Base-by-base conservation (phyloP, 2,888 invertebrate genomes). In the Cataglyphis cursor region DNA sequence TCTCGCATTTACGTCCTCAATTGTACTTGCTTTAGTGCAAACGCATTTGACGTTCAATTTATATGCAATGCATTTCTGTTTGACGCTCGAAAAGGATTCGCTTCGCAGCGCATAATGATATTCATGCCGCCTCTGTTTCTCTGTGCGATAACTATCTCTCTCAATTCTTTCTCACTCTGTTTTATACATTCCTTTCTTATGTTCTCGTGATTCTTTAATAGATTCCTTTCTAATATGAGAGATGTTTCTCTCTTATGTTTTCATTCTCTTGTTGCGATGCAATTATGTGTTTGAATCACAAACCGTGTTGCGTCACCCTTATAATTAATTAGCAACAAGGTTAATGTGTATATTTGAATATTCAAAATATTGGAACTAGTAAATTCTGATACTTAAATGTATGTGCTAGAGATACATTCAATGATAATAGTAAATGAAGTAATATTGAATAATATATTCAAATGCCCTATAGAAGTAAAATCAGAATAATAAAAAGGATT, bases 41-140 rank as follows among this genome's bases (percentile, higher is more conserved):
- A 80, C 76, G 41, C 41, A 68, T 73, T 80, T 80, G 78, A 80
- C 74, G 44, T 78, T 44, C 73, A 80, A 80, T 80, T 80, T 80
- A 80, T 80, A 80, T 80, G 78, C 72, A 78, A 78, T 70, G 57
- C 72, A 72, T 80, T 72, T 70, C 72, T 72, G 72, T 78, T 78
- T 78, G 78, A 72, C 41, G 44, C 44, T 72, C 73, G 44, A 68
- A 78, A 78, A 78, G 78, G 72, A 78, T 12, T 78, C 73, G 15
- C 21, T 21, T 80, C 24, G 44, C 54, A 72, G 18, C 28, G 31
- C 73, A 72, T 80, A 80, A 78, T 70, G 70, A 80, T 78, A 72
- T 80, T 35, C 31, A 35, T 15, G 24, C 54, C 38, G 70, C 24
- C 24, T 76, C 78, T 59, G 78, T 80, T 78, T 31, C 18, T 28